A percentile compares a stretch with the other conserved stretches of the same genome.
These are phyloP conservation scores for Tetraneura akinire DNA, from an alignment of 1,140 invertebrate genomes.

Conservation along the genomic window DNA sequence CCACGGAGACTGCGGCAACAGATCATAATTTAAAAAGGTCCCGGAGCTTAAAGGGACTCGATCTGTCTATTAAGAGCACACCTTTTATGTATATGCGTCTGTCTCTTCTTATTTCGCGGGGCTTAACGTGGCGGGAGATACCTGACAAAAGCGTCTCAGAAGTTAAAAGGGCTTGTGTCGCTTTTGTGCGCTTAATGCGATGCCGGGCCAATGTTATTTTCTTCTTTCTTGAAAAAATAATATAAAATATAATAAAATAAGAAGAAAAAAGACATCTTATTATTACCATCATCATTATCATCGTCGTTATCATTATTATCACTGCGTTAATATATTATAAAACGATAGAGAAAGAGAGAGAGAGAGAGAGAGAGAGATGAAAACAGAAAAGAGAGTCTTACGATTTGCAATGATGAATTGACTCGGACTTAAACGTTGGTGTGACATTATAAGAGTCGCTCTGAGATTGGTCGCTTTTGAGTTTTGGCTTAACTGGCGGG, in stretches of 20 bases:
- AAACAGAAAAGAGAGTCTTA: conserved; percentile 30
- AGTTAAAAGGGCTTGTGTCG: conserved; percentile 50
- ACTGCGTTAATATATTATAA: background rate
- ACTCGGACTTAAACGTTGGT: conserved; percentile 17
- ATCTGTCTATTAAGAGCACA: conserved; percentile 50
- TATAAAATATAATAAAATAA: no score
- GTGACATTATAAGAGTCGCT: conserved; percentile 26
- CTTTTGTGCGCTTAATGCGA: conserved; percentile 49
- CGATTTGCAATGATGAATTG: conserved; percentile 34
- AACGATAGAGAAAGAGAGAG: background rate
- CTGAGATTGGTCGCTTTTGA: conserved; percentile 10
- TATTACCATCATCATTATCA: conserved; percentile 39
- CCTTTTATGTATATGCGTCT: conserved; percentile 34
- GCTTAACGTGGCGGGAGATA: conserved; percentile 25
- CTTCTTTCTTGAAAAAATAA: conserved; percentile 31
- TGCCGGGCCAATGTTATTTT: conserved; percentile 45
- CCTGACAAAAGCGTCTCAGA: conserved; percentile 44
- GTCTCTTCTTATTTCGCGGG: conserved; percentile 41
- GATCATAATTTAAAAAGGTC: conserved; percentile 51
- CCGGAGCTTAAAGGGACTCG: conserved; percentile 43
- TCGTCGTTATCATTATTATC: conserved; percentile 15
- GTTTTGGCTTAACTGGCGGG: background rate
- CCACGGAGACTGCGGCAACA: background rate
- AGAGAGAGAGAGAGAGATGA: no score
- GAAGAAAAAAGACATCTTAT: conserved; percentile 8